phyloP scores from a whole-genome alignment of 2,797 vertebrate species.

The Microctenopoma stevenorrisi region DNA sequence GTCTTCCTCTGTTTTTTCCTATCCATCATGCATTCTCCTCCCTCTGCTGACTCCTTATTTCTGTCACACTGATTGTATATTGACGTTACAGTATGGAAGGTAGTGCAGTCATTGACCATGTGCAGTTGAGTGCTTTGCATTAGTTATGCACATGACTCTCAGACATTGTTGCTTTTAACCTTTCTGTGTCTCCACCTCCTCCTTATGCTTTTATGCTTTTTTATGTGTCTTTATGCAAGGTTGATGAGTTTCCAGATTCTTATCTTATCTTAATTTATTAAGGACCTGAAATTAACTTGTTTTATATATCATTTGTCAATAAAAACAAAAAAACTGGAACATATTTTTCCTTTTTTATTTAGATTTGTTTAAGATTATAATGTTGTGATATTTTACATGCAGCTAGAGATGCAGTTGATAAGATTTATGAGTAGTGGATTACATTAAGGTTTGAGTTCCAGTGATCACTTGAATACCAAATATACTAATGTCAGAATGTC shows the following conservation, averaged over 20 bases:
- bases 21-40: conserved; percentile 49
- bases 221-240: conserved; percentile 12
- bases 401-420: neutral
- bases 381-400: too few species aligned
- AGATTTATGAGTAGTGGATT: neutral
- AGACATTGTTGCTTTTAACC: conserved; percentile 42
- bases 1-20: conserved; percentile 16
- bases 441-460: neutral
- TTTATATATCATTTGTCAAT: neutral
- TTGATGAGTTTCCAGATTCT: conserved; percentile 7
- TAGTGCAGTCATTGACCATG: conserved; percentile 43
- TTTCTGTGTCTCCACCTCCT: neutral
- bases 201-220: neutral
- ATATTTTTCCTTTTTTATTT: too few species aligned
- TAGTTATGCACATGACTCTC: conserved; percentile 59
- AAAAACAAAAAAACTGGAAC: too few species aligned
- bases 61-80: conserved; percentile 55
- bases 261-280: too few species aligned
- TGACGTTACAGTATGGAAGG: conserved; percentile 44
- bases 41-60: conserved; percentile 30
- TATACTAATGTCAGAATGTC: too few species aligned
- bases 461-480: too few species aligned
- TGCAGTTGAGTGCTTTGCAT: conserved; percentile 65
- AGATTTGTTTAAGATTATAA: too few species aligned
- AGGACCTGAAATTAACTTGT: too few species aligned